Conservation (phyloP, 2,888 invertebrate genomes). For the Eupithecia exiguata region DNA sequence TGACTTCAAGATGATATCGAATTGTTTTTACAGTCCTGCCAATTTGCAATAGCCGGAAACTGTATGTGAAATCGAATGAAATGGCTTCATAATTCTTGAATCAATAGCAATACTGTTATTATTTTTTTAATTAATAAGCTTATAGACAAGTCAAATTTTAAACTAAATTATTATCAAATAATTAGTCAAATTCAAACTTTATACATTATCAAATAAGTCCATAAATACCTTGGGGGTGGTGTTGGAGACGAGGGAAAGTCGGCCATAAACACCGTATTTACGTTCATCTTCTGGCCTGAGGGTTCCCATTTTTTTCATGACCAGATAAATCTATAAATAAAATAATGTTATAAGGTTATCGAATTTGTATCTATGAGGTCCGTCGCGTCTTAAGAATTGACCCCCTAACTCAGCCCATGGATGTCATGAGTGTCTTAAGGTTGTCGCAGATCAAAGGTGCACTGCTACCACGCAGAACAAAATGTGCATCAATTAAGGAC, state of each 20-base stretch:
- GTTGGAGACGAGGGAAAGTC: constrained; percentile 70
- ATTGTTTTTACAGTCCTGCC: neutral
- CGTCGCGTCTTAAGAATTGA: too few relatives aligned
- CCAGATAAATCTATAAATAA: constrained; percentile 81
- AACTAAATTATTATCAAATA: too few relatives aligned
- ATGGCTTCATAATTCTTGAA: constrained; percentile 55
- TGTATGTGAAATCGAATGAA: constrained; percentile 51
- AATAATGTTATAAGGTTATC: neutral
- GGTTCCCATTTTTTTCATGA: constrained; percentile 87
- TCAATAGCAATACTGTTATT: neutral
- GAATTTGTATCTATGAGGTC: neutral
- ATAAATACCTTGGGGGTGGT: constrained; percentile 68
- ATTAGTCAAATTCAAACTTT: too few relatives aligned
- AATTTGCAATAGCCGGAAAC: constrained; percentile 11
- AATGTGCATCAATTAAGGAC: too few relatives aligned
- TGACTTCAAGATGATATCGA: neutral
- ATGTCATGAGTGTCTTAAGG: too few relatives aligned
- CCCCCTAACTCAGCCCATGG: too few relatives aligned
- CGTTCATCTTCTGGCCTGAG: constrained; percentile 86
- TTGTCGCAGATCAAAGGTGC: too few relatives aligned
- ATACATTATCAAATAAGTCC: neutral
- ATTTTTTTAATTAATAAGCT: neutral
- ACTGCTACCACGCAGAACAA: too few relatives aligned
- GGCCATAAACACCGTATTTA: constrained; percentile 86
- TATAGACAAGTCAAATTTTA: neutral